Conservation (phyloP, 2,113 vertebrate species). For the Hydrolagus affinis region DNA sequence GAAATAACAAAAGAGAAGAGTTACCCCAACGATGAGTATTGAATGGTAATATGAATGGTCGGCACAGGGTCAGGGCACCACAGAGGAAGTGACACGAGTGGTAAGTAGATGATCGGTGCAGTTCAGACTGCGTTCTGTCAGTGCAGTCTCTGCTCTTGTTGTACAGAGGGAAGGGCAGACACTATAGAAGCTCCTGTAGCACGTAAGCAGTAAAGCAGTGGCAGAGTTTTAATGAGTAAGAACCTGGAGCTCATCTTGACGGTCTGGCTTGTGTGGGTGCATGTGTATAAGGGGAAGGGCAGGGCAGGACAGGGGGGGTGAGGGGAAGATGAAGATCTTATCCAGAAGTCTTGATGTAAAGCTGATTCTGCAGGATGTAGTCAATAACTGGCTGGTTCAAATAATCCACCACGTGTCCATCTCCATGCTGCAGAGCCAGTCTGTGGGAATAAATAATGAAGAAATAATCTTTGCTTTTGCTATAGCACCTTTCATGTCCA, state of each 20-base stretch:
- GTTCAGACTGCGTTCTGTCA: conserved; percentile 38
- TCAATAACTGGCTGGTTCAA: conserved; percentile 92
- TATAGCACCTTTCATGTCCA: too few species aligned
- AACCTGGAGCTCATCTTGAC: conserved; percentile 18
- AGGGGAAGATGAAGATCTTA: conserved; percentile 45
- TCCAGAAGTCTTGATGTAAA: conserved; percentile 93
- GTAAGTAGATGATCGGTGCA: conserved; percentile 29
- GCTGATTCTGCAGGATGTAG: conserved; percentile 96
- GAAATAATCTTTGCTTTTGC: too few species aligned
- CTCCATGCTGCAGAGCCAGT: conserved; percentile 93
- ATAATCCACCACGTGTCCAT: conserved; percentile 92
- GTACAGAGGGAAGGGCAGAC: conserved; percentile 49
- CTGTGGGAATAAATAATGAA: conserved; percentile 46
- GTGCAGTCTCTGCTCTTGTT: conserved; percentile 45
- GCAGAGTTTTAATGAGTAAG: conserved; percentile 44
- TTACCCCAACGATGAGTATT: conserved; percentile 1
- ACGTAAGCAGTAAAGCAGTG: conserved; percentile 47
- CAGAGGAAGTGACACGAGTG: conserved; percentile 28
- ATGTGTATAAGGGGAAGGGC: conserved; percentile 37
- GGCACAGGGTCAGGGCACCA: conserved; percentile 48
- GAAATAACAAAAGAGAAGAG: neutral
- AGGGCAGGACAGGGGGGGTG: neutral
- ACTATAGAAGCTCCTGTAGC: conserved; percentile 43
- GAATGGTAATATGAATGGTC: conserved; percentile 22
- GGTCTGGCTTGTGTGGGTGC: conserved; percentile 41